Base-by-base conservation (phyloP, 2,113 vertebrate genomes). In the Platichthys stellatus region DNA sequence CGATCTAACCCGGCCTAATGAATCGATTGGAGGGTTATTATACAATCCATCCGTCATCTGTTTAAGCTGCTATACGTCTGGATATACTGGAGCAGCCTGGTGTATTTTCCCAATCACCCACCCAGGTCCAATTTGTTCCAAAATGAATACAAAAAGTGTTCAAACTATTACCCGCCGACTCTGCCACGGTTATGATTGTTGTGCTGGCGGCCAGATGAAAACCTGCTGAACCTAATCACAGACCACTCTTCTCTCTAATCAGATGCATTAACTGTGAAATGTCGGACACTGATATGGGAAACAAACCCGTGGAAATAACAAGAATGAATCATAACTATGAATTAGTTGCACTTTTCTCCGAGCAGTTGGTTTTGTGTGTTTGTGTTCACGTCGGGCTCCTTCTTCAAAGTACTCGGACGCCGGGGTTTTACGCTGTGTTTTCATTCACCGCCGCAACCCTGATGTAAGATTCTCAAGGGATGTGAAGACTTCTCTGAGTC, bases 161-260 rank as follows among this genome's bases (percentile, higher is more conserved):
- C 8, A 68, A 65, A 80, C 70, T 28, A 49, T 18, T 53, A 61
- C 56, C 35, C 60, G 31, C 21, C 6, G 24, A 70, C 57, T 76
- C 60, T 12, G 45, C 12, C 20, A 23, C 49, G 35, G 49, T 60
- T 49, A 26, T 69, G 65, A 77, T 79, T 83, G 69, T 45, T 59
- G 49, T 49, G 62, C 73, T 61, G n/a, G 60, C n/a, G 62, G 28
- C 23, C 31, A 66, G 69, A 78, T 72, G 59, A 83, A 69, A 86
- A 72, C 84, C 47, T 54, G 60, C 60, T 68, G 65, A 85, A 88
- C 70, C 59, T 82, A 85, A 85, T 88, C 85, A 77, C 18, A 63
- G 63, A 60, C 49, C 14, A 84, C 54, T 78, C 18, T 82, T 69
- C 60, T 54, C 31, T 68, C 43, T 69, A 83, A 82, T 74, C 60